A percentile compares a stretch with the other conserved stretches of the same genome.
Conservation (phyloP, 1,140 invertebrate genomes). For the Maniola jurtina region DNA sequence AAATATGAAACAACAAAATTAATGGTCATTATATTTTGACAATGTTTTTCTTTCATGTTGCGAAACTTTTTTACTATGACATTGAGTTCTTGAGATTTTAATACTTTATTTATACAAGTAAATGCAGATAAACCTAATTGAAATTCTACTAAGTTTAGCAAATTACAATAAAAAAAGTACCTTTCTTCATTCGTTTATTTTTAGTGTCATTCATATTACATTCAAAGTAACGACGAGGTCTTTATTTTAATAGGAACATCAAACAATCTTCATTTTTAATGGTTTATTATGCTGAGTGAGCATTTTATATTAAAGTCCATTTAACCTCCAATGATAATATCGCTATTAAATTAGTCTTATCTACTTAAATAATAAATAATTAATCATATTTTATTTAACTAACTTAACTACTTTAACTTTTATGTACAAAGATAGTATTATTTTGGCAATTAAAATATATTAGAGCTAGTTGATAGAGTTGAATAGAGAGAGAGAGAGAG, state of each 20-base stretch:
- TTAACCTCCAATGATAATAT: not conserved
- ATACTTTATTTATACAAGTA: no score
- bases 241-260: conserved; percentile 1
- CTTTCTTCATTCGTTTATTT: no score
- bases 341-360: conserved; percentile 2
- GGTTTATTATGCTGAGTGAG: not conserved
- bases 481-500: conserved; percentile 15
- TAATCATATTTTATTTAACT: not conserved
- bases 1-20: no score
- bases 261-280: not conserved
- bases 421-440: conserved; percentile 25
- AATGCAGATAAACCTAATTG: no score
- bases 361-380: no score
- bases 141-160: no score
- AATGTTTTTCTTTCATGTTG: no score
- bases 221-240: not conserved
- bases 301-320: conserved; percentile 1
- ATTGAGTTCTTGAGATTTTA: no score
- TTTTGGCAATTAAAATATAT: conserved; percentile 30
- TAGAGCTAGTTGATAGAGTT: conserved; percentile 14
- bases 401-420: conserved; percentile 7
- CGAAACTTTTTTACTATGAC: no score
- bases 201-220: not conserved
- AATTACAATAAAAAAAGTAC: no score
- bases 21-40: no score